A percentile compares a stretch with the other conserved stretches of the same genome.
phyloP scores from a whole-genome alignment of 1,140 invertebrate species.

The Drosophila mauritiana region DNA sequence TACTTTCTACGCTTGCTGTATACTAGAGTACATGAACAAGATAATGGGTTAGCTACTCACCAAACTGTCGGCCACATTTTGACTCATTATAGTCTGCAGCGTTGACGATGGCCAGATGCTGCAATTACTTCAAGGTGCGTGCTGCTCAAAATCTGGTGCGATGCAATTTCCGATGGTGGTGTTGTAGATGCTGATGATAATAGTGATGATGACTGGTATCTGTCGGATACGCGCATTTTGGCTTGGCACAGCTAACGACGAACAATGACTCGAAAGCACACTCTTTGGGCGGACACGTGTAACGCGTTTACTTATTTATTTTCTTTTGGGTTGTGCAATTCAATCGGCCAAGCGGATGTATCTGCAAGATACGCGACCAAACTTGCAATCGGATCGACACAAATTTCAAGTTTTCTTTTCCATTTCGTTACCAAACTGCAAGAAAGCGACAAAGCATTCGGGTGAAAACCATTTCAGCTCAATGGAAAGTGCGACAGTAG shows the following conservation, averaged over 20 bases:
- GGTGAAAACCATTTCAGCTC: slow-evolving; percentile 69
- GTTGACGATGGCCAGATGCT: slow-evolving; percentile 61
- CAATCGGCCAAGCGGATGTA: slow-evolving; percentile 58
- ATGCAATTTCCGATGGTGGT: slow-evolving; percentile 51
- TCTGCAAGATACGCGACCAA: slow-evolving; percentile 59
- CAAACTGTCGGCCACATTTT: slow-evolving; percentile 84
- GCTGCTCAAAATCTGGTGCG: slow-evolving; percentile 70
- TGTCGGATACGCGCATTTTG: slow-evolving; percentile 75
- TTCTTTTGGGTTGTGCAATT: slow-evolving; percentile 67
- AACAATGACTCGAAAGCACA: slow-evolving; percentile 42
- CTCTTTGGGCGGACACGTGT: slow-evolving; percentile 24
- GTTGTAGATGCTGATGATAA: slow-evolving; percentile 29
- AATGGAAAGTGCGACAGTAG: slow-evolving; percentile 70
- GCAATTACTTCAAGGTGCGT: slow-evolving; percentile 77
- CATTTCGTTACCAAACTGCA: slow-evolving; percentile 59
- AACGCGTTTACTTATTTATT: slow-evolving; percentile 49
- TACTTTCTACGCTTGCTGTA: slow-evolving; percentile 51
- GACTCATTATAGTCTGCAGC: slow-evolving; percentile 74
- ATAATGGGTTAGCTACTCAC: slow-evolving; percentile 66
- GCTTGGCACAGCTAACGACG: slow-evolving; percentile 57
- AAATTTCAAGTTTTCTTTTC: slow-evolving; percentile 79
- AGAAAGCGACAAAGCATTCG: slow-evolving; percentile 65
- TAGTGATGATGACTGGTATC: slow-evolving; percentile 66
- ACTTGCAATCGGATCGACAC: slow-evolving; percentile 68
- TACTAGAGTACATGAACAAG: slow-evolving; percentile 7